Conservation (phyloP, 1,140 invertebrate species). For the Cyrtorhinus lividipennis region DNA sequence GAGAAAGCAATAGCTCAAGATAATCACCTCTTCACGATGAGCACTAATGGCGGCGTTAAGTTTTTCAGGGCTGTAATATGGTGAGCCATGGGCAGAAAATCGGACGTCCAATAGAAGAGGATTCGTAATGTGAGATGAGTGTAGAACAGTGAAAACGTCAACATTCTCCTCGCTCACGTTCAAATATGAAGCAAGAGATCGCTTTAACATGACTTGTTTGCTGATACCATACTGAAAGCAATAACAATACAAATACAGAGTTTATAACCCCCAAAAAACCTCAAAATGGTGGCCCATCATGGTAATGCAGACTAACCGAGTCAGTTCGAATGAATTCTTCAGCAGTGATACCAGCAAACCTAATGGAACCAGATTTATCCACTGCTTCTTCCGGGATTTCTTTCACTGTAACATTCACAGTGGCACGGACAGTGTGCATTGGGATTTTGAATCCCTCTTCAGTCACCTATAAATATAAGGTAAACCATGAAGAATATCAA, state of each 20-base stretch:
- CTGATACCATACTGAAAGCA: constrained; percentile 41
- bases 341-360: constrained; percentile 61
- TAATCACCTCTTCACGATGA: constrained; percentile 45
- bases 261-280: neutral
- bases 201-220: constrained; percentile 54
- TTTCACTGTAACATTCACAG: constrained; percentile 69
- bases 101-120: constrained; percentile 57
- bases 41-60: constrained; percentile 61
- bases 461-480: constrained; percentile 27
- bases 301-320: constrained; percentile 23
- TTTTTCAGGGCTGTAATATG: constrained; percentile 73
- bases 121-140: constrained; percentile 44
- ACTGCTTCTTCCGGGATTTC: constrained; percentile 80
- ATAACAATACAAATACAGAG: neutral
- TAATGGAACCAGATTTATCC: constrained; percentile 72
- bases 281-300: too few species aligned
- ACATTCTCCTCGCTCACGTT: constrained; percentile 67
- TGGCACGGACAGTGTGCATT: constrained; percentile 52
- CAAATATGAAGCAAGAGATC: constrained; percentile 52
- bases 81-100: constrained; percentile 82
- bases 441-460: constrained; percentile 37
- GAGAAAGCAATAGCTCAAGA: neutral
- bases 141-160: constrained; percentile 79
- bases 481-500: neutral
- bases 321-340: constrained; percentile 64